Evolutionary conservation across 2,888 invertebrate species (phyloP), one percentile per base, ranked within the genome.

Genomic region (Pyrrhia umbra): DNA sequence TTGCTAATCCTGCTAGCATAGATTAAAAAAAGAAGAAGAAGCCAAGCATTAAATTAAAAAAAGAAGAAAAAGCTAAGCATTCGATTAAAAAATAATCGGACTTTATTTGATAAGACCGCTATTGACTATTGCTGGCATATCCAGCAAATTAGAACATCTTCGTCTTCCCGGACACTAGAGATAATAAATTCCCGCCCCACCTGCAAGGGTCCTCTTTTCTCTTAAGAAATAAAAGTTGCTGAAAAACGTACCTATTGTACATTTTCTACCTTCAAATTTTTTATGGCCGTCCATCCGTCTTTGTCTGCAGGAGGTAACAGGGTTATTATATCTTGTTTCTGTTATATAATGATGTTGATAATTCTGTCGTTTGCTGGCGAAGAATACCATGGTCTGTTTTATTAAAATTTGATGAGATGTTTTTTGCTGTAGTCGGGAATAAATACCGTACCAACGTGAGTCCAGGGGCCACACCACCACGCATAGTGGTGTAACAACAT

Each of bases 211-310:
- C 79, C 42, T 79, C 74, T 79, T 84, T 86, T 84, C 85, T 85
- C 80, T 82, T 81, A 80, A 85, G 82, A 82, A 83, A 84, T 84
- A 83, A 84, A 86, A 85, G 73, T 80, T 75, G 55, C 75, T 75
- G 71, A 83, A 83, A 84, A 81, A 83, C 83, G 67, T 74, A 74
- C 77, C 80, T 77, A 80, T 85, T 84, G 78, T 83, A 55, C 57
- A 64, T 75, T 63, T 58, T 68, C 52, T 57, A 37, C 54, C 60
- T 59, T 58, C 55, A 58, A 73, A 73, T 72, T 80, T 79, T 83
- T 81, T 83, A 77, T 77, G 65, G 74, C 49, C 51, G n/a, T 46
- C 55, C 61, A 75, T 78, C 70, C 64, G 54, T 74, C 74, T 63
- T 71, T 73, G 68, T 70, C 75, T 63, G 62, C 64, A 65, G 76